Conservation (phyloP, 2,797 vertebrate species). For the Cuculus canorus region DNA sequence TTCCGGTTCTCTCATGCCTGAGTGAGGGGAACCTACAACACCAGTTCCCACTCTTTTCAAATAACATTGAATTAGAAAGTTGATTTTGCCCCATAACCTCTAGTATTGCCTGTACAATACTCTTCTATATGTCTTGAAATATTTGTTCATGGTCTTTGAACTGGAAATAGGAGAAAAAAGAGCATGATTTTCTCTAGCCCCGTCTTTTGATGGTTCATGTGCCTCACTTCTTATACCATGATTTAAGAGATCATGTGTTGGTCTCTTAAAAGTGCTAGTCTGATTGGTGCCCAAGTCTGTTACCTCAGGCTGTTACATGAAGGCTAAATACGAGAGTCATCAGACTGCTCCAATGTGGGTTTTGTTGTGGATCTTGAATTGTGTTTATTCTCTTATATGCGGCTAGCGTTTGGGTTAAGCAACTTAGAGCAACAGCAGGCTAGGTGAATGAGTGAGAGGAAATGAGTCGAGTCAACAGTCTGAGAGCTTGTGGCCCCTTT, state of each 20-base stretch:
- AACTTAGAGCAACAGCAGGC: neutral
- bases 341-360: neutral
- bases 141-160: neutral
- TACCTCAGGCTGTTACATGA: neutral
- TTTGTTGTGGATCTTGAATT: neutral
- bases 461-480: neutral
- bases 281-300: neutral
- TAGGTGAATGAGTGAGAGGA: neutral
- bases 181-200: neutral
- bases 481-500: neutral
- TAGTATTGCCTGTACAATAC: neutral
- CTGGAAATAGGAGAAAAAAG: neutral
- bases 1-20: neutral
- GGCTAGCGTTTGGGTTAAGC: neutral
- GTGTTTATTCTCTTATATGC: neutral
- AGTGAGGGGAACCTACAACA: neutral
- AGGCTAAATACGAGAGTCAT: neutral
- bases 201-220: neutral
- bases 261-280: neutral
- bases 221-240: neutral
- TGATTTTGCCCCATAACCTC: neutral
- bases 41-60: neutral
- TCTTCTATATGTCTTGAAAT: neutral
- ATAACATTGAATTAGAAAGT: neutral
- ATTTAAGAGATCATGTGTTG: accelerated